Conservation (phyloP, 2,113 vertebrate species). For the Ctenodactylus gundi region DNA sequence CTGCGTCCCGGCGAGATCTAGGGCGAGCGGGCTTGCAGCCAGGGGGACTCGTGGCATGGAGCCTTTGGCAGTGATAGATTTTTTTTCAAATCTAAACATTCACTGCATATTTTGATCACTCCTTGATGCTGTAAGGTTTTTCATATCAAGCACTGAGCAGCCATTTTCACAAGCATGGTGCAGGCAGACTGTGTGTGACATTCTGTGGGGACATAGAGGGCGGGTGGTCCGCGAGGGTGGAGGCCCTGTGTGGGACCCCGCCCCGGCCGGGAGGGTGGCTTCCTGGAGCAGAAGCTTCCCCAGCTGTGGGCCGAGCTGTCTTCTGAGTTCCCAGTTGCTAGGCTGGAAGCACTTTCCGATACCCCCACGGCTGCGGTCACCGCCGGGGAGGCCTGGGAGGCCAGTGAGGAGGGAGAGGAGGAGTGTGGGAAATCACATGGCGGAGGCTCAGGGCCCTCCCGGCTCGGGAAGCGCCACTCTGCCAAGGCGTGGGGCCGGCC, state of each 20-base stretch:
- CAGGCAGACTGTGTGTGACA: neutral
- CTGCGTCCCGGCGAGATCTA: too few species aligned
- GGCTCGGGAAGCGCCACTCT: conserved; percentile 46
- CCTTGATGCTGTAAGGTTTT: too few species aligned
- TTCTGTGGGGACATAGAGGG: neutral
- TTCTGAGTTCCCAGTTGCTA: neutral
- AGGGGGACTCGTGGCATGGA: too few species aligned
- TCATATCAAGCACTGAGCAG: neutral
- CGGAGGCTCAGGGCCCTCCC: conserved; percentile 36
- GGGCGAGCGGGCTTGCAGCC: too few species aligned
- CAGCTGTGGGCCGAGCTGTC: neutral
- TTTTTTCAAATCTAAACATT: too few species aligned
- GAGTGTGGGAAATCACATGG: conserved; percentile 53
- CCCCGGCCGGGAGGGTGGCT: fast-evolving
- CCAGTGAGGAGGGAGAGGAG: neutral
- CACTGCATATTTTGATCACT: too few species aligned
- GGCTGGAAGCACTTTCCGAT: neutral
- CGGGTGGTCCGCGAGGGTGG: neutral
- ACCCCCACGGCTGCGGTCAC: conserved; percentile 22
- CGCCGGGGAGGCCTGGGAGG: neutral
- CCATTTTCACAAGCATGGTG: neutral
- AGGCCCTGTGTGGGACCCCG: neutral
- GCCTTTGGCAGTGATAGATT: too few species aligned
- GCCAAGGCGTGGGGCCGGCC: neutral
- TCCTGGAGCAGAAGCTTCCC: neutral